These are phyloP conservation scores for Distichodus sexfasciatus DNA, from an alignment of 2,797 vertebrate species.

Conservation along the genomic window DNA sequence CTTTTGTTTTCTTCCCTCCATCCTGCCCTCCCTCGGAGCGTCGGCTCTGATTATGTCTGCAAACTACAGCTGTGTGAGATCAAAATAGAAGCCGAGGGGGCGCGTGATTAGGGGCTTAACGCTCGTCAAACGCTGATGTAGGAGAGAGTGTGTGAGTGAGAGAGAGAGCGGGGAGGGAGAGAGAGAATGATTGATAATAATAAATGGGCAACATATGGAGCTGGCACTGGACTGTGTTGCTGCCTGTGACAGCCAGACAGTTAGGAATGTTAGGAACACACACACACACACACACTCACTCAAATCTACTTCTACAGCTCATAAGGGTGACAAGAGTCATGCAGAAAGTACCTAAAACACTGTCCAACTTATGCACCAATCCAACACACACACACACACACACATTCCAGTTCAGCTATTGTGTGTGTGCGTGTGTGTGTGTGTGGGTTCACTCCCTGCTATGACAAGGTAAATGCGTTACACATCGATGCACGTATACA, in stretches of 20 bases:
- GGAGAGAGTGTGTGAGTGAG: neutral
- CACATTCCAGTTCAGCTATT: too few species aligned
- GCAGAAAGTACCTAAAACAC: too few species aligned
- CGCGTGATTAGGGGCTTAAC: constrained; percentile 14
- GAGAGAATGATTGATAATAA: constrained; percentile 1
- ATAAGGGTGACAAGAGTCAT: too few species aligned
- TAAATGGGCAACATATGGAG: constrained; percentile 20
- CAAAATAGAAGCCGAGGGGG: constrained; percentile 31
- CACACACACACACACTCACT: neutral
- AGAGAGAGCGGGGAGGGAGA: neutral
- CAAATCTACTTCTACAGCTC: neutral
- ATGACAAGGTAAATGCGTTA: too few species aligned
- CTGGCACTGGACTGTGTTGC: constrained; percentile 9
- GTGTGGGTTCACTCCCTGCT: too few species aligned
- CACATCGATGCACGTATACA: too few species aligned
- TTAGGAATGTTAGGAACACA: neutral
- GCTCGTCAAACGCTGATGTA: neutral
- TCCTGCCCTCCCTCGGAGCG: constrained; percentile 20
- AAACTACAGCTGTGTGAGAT: constrained; percentile 37
- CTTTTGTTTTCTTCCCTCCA: neutral
- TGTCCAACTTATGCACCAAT: too few species aligned
- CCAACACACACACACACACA: too few species aligned
- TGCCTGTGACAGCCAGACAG: constrained; percentile 7
- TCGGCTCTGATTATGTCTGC: constrained; percentile 33
- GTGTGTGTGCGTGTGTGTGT: too few species aligned